These are phyloP conservation scores for Herminia tarsipennalis DNA, from an alignment of 2,888 invertebrate species.

Conservation along the genomic window DNA sequence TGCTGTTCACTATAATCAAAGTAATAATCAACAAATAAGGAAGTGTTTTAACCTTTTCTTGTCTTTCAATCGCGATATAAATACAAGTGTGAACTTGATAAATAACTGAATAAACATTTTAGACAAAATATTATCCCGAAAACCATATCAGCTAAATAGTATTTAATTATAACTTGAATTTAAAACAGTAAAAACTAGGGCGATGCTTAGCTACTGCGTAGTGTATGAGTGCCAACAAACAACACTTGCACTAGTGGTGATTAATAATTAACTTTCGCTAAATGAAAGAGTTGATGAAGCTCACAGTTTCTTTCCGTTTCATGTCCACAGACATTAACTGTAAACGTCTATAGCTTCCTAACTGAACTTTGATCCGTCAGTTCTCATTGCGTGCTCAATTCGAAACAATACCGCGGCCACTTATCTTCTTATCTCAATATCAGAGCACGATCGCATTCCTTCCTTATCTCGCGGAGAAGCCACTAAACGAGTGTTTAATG, in stretches of 20 bases:
- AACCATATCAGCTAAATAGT: no score
- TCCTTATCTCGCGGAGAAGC: constrained; percentile 66
- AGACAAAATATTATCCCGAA: no score
- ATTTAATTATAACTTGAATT: no score
- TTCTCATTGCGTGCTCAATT: constrained; percentile 64
- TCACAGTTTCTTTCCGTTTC: constrained; percentile 3
- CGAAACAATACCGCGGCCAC: constrained; percentile 68
- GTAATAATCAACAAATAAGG: constrained; percentile 23
- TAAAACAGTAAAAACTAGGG: no score
- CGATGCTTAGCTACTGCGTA: not conserved
- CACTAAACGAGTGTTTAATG: constrained; percentile 69
- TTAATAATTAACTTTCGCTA: no score
- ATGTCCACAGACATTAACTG: constrained; percentile 9
- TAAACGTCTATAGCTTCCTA: constrained; percentile 26
- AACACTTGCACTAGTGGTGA: no score
- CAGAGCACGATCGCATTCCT: constrained; percentile 72
- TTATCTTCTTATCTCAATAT: constrained; percentile 73
- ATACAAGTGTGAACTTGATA: constrained; percentile 6
- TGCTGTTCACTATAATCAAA: constrained; percentile 7
- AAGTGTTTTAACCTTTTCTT: constrained; percentile 34
- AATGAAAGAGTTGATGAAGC: not conserved
- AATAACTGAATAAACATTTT: no score
- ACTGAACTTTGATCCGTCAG: constrained; percentile 45
- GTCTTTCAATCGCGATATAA: constrained; percentile 23
- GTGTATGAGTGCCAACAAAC: no score